Evolutionary conservation across 2,797 vertebrate genomes (phyloP).

Genomic region (Cynopterus sphinx): DNA sequence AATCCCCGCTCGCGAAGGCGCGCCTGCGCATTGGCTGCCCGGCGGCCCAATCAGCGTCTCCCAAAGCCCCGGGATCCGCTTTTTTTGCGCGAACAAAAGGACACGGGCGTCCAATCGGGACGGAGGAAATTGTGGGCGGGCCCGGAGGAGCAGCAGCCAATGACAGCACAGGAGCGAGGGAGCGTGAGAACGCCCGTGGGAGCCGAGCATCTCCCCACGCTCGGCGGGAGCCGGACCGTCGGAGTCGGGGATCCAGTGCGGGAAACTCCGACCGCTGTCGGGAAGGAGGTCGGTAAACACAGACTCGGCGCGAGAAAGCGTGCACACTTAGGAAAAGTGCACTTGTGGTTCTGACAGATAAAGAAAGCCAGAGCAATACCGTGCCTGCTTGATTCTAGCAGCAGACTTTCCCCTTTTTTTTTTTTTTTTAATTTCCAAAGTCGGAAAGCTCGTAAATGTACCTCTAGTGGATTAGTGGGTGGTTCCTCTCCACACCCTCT

Average conservation of each 20-base stretch:
- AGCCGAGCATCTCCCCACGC: fast-evolving
- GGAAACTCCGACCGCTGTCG: background rate
- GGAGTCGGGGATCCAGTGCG: background rate
- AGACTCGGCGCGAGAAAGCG: background rate
- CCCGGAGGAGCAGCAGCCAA: background rate
- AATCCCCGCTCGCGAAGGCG: background rate
- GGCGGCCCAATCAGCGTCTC: background rate
- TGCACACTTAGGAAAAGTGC: background rate
- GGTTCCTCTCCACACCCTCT: background rate
- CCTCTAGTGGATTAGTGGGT: background rate
- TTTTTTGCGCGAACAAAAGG: constrained; percentile 65
- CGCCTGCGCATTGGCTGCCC: constrained; percentile 51
- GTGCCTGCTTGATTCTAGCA: background rate
- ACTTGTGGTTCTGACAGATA: background rate
- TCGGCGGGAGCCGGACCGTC: background rate
- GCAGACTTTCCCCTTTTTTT: background rate
- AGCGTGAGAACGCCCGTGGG: fast-evolving
- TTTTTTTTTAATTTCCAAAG: background rate
- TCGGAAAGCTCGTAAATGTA: background rate
- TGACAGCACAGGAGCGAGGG: background rate
- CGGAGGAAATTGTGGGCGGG: constrained; percentile 28
- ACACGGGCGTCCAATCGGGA: constrained; percentile 53
- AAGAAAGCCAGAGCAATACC: background rate
- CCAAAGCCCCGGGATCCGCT: background rate
- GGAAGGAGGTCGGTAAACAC: background rate